Evolutionary conservation across 35 echinoderm and acorn worm genomes (phyloP).

Genomic region (Ophioderma brevispina): DNA sequence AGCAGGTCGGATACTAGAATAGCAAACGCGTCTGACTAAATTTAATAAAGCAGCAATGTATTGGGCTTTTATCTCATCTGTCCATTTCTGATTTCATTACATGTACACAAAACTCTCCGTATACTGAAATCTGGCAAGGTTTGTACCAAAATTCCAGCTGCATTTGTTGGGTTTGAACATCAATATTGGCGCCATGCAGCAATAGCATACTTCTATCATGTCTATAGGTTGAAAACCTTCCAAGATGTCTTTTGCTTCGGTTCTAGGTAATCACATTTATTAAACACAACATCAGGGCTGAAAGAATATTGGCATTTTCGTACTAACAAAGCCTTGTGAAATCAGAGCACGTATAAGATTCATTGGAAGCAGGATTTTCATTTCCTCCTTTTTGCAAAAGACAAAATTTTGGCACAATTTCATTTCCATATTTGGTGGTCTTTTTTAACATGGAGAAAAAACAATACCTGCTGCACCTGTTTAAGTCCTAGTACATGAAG

Average conservation of each 20-base stretch:
- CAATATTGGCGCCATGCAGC: background rate
- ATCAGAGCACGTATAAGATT: background rate
- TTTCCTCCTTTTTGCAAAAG: background rate
- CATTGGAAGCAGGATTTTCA: background rate
- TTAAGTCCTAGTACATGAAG: background rate
- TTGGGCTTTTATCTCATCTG: constrained; percentile 13
- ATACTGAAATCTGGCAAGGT: background rate
- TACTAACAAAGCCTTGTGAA: background rate
- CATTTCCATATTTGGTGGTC: background rate
- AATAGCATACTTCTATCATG: constrained; percentile 2
- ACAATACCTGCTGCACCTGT: background rate
- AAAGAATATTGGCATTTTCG: constrained; percentile 7
- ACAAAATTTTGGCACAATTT: background rate
- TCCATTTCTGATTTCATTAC: constrained; percentile 14
- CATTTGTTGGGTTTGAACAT: background rate
- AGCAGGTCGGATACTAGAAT: constrained; percentile 12
- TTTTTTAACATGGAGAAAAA: background rate
- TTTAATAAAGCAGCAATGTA: constrained; percentile 1
- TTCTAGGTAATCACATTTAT: background rate
- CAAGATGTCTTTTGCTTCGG: background rate
- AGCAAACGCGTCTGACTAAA: constrained; percentile 5
- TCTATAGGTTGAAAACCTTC: background rate
- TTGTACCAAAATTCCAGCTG: constrained; percentile 5
- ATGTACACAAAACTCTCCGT: constrained; percentile 1
- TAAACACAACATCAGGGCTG: background rate